A percentile compares a stretch with the other conserved stretches of the same genome.
Evolutionary conservation across 2,113 vertebrate genomes (phyloP).

Genomic region (Irena cyanogastra): DNA sequence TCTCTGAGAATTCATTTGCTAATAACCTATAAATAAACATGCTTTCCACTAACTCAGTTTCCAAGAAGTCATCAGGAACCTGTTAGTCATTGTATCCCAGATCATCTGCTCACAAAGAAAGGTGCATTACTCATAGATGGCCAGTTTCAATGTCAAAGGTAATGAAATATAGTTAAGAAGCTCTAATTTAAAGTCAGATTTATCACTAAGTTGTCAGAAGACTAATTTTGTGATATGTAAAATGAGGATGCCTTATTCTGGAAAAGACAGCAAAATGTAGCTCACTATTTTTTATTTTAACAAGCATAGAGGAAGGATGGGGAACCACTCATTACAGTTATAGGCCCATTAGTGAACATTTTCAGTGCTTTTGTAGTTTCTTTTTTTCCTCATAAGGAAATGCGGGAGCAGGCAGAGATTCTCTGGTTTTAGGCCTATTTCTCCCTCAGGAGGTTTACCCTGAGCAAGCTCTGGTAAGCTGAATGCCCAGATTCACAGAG

Average conservation of each 20-base stretch:
- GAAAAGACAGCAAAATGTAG: background rate
- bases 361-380: background rate
- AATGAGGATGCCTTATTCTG: background rate
- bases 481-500: background rate
- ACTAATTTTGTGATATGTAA: background rate
- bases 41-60: background rate
- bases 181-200: background rate
- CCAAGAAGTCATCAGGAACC: background rate
- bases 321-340: background rate
- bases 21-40: background rate
- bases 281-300: background rate
- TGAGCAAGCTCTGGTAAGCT: background rate
- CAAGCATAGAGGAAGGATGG: background rate
- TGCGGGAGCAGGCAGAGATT: background rate
- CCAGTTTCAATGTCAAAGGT: background rate
- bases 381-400: background rate
- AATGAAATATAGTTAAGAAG: background rate
- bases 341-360: background rate
- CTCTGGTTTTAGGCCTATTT: background rate
- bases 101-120: background rate
- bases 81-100: background rate
- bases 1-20: background rate
- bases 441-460: background rate
- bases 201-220: background rate
- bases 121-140: background rate